Evolutionary conservation across 1,140 invertebrate genomes (phyloP).

Genomic region (Drosophila obscura): DNA sequence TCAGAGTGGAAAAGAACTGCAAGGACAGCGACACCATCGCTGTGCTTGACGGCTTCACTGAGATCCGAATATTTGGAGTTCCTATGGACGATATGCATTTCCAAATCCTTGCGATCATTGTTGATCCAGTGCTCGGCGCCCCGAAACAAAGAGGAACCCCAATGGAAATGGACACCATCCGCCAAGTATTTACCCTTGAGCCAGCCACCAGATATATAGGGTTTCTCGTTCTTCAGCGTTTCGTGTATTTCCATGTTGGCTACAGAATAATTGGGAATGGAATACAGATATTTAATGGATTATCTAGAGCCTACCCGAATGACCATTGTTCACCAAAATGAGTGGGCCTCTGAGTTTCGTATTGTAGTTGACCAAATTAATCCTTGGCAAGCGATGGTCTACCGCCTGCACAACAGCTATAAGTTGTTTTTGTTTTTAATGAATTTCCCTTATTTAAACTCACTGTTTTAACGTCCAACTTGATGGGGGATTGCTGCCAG

Average conservation of each 20-base stretch:
- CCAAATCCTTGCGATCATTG: constrained; percentile 51
- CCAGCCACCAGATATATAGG: constrained; percentile 87
- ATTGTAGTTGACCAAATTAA: constrained; percentile 88
- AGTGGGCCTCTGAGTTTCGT: constrained; percentile 86
- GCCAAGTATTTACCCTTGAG: constrained; percentile 86
- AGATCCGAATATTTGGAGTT: constrained; percentile 50
- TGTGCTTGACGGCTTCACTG: constrained; percentile 35
- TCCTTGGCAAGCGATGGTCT: constrained; percentile 86
- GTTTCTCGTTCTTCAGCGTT: constrained; percentile 84
- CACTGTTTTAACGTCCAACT: constrained; percentile 34
- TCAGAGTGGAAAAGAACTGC: constrained; percentile 61
- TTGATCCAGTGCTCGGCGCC: constrained; percentile 71
- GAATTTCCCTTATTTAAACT: constrained; percentile 27
- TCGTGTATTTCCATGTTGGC: constrained; percentile 84
- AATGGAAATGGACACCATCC: constrained; percentile 88
- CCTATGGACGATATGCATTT: constrained; percentile 76
- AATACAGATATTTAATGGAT: not conserved
- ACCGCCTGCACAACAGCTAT: constrained; percentile 81
- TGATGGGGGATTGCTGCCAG: constrained; percentile 49
- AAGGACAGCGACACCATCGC: constrained; percentile 67
- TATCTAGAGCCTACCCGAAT: constrained; percentile 85
- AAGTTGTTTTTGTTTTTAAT: constrained; percentile 37
- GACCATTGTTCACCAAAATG: constrained; percentile 87
- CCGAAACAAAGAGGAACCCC: constrained; percentile 84
- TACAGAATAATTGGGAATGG: constrained; percentile 1